phyloP scores from a whole-genome alignment of 2,797 vertebrate genomes.

The Lutjanus argentimaculatus region DNA sequence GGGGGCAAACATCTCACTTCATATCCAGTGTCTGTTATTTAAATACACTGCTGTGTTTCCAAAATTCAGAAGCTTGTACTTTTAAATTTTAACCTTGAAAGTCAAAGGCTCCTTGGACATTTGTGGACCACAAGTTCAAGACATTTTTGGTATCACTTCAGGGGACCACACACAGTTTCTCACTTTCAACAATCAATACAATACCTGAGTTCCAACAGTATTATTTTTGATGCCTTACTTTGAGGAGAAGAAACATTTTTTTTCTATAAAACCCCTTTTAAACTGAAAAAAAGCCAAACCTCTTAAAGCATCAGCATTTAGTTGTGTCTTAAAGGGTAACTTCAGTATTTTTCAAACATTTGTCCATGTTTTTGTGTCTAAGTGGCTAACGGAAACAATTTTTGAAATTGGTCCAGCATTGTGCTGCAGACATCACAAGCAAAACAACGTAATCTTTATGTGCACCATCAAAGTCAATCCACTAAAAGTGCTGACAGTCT shows the following conservation, averaged over 20 bases:
- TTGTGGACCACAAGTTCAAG: neutral
- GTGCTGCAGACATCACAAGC: no score
- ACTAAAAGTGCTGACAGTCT: no score
- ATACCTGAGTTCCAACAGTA: neutral
- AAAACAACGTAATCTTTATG: no score
- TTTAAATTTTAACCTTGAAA: neutral
- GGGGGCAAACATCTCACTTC: constrained; percentile 6
- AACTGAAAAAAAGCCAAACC: neutral
- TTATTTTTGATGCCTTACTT: neutral
- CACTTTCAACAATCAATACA: neutral
- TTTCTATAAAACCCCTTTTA: no score
- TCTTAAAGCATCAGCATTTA: neutral
- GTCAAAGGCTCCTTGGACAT: neutral
- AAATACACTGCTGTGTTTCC: neutral
- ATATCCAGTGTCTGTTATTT: neutral
- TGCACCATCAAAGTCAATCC: no score
- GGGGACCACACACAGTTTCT: neutral
- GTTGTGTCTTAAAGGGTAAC: neutral
- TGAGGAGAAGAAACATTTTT: neutral
- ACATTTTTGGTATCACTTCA: neutral
- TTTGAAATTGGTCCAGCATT: no score
- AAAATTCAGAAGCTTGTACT: neutral
- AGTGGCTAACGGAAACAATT: no score
- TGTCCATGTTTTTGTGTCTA: no score
- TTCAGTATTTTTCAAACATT: no score